These are phyloP conservation scores for Hypercompe scribonia DNA, from an alignment of 2,888 invertebrate species.

Conservation along the genomic window DNA sequence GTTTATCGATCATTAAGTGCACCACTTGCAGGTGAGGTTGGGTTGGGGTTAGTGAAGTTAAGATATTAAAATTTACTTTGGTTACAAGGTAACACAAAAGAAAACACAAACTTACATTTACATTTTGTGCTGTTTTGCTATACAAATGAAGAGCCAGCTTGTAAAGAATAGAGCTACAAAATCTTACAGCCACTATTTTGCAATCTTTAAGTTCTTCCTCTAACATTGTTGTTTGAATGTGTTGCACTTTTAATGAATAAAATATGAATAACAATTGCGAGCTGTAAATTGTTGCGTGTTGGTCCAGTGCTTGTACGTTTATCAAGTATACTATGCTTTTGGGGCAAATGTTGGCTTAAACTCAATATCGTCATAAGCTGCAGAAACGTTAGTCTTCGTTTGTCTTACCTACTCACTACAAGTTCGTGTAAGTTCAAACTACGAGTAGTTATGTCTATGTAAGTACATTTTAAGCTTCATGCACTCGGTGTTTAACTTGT, in stretches of 20 bases:
- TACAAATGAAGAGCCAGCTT: not conserved
- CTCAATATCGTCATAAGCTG: slow-evolving; percentile 73
- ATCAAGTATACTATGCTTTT: slow-evolving; percentile 54
- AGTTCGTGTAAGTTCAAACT: slow-evolving; percentile 66
- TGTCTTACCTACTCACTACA: slow-evolving; percentile 66
- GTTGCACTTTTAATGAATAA: slow-evolving; percentile 15
- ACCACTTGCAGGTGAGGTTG: no score
- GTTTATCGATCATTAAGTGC: no score
- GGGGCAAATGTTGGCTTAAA: slow-evolving; percentile 68
- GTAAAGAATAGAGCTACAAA: not conserved
- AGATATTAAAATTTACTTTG: not conserved
- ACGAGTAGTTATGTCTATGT: slow-evolving; percentile 61
- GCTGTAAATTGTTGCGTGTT: slow-evolving; percentile 39
- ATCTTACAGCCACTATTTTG: not conserved
- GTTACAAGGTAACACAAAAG: not conserved
- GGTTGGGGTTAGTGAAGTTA: no score
- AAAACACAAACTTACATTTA: not conserved
- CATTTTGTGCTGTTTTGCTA: not conserved
- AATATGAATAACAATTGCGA: slow-evolving; percentile 34
- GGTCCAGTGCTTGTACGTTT: slow-evolving; percentile 50
- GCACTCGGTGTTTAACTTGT: slow-evolving; percentile 38
- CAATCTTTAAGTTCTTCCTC: slow-evolving; percentile 1
- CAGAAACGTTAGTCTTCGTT: slow-evolving; percentile 67
- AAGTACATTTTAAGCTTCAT: slow-evolving; percentile 41
- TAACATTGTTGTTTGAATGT: not conserved